phyloP scores from a whole-genome alignment of 2,113 vertebrate genomes.

The Pedionomus torquatus region DNA sequence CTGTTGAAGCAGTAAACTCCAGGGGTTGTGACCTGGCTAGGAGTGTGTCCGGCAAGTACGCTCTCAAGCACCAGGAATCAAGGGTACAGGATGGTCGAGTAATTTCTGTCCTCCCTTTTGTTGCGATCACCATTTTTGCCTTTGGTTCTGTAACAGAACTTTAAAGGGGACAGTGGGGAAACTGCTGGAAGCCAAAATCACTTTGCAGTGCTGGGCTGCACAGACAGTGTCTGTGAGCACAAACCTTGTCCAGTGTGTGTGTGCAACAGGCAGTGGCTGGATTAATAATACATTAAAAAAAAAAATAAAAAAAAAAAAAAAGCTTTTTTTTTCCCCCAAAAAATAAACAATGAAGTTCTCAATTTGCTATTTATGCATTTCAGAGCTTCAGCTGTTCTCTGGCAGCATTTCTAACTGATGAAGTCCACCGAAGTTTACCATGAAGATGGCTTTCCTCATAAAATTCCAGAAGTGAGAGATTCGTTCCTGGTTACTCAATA shows the following conservation, averaged over 20 bases:
- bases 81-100: neutral
- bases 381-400: neutral
- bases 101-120: neutral
- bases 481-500: neutral
- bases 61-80: neutral
- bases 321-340: rapidly evolving
- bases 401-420: neutral
- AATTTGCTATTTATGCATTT: neutral
- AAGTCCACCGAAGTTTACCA: neutral
- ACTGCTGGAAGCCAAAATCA: neutral
- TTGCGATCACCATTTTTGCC: neutral
- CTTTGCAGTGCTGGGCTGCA: neutral
- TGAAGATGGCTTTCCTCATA: neutral
- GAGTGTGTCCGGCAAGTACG: neutral
- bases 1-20: neutral
- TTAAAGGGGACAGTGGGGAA: neutral
- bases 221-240: neutral
- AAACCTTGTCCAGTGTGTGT: neutral
- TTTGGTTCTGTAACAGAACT: neutral
- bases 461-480: neutral
- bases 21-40: neutral
- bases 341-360: neutral
- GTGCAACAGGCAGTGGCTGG: neutral
- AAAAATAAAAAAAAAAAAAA: neutral
- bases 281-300: neutral